A percentile compares a stretch with the other conserved stretches of the same genome.
These are phyloP conservation scores for Tamias sibiricus DNA, from an alignment of 2,113 vertebrate genomes.

Conservation along the genomic window DNA sequence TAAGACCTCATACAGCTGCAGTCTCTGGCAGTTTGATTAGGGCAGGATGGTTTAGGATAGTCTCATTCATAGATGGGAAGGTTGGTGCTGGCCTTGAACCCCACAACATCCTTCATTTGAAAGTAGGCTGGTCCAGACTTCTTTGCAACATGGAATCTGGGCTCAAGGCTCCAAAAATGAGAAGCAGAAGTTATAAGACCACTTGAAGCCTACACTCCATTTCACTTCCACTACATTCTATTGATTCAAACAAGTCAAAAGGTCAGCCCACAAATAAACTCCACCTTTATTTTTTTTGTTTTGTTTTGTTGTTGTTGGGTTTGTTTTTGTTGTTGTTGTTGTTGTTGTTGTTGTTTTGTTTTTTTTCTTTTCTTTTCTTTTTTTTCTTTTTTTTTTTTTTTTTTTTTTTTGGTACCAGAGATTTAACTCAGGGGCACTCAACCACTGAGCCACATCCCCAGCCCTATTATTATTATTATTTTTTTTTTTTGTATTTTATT, in stretches of 20 bases:
- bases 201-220: background rate
- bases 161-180: background rate
- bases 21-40: background rate
- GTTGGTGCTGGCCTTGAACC: background rate
- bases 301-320: too few species aligned
- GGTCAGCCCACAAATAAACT: background rate
- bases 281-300: too few species aligned
- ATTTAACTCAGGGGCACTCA: too few species aligned
- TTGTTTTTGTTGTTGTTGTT: too few species aligned
- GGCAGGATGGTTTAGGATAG: background rate
- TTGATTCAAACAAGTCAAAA: background rate
- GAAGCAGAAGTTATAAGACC: background rate
- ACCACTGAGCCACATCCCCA: too few species aligned
- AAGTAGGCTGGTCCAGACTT: background rate
- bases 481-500: too few species aligned
- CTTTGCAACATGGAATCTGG: background rate
- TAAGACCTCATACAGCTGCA: background rate
- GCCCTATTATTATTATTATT: too few species aligned
- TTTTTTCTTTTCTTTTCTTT: too few species aligned
- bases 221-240: background rate
- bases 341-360: too few species aligned
- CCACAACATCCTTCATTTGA: background rate
- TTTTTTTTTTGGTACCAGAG: too few species aligned
- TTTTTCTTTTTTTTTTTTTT: too few species aligned
- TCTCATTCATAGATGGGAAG: background rate